Conservation (phyloP, 2,888 invertebrate species). For the Acleris literana region DNA sequence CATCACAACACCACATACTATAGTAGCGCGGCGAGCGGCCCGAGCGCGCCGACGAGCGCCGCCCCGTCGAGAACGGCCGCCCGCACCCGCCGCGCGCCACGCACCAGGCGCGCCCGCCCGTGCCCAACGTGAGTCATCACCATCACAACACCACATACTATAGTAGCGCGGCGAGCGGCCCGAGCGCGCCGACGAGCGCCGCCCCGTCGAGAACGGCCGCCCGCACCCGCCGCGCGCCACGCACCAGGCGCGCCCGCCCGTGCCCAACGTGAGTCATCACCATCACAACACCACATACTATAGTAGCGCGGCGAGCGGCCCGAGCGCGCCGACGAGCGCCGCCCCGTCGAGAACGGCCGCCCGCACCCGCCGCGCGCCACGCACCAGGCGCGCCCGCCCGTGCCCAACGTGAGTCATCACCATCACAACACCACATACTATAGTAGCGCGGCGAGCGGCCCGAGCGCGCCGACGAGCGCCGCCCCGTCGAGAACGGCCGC, state of each 20-base stretch:
- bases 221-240: constrained; percentile 56
- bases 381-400: too few species aligned
- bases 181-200: constrained; percentile 50
- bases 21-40: constrained; percentile 25
- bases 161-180: constrained; percentile 25
- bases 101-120: constrained; percentile 47
- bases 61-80: constrained; percentile 72
- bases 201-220: constrained; percentile 72
- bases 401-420: too few species aligned
- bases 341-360: too few species aligned
- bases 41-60: constrained; percentile 50
- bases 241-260: constrained; percentile 47
- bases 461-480: constrained; percentile 50
- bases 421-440: too few species aligned
- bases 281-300: constrained; percentile 30
- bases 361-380: too few species aligned
- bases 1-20: constrained; percentile 30
- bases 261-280: constrained; percentile 35
- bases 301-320: background rate
- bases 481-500: constrained; percentile 71
- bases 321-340: too few species aligned
- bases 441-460: constrained; percentile 19
- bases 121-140: constrained; percentile 35
- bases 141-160: constrained; percentile 30
- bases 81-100: constrained; percentile 56